Evolutionary conservation across 1,140 invertebrate species (phyloP).

Genomic region (Aphelenchoides fujianensis): DNA sequence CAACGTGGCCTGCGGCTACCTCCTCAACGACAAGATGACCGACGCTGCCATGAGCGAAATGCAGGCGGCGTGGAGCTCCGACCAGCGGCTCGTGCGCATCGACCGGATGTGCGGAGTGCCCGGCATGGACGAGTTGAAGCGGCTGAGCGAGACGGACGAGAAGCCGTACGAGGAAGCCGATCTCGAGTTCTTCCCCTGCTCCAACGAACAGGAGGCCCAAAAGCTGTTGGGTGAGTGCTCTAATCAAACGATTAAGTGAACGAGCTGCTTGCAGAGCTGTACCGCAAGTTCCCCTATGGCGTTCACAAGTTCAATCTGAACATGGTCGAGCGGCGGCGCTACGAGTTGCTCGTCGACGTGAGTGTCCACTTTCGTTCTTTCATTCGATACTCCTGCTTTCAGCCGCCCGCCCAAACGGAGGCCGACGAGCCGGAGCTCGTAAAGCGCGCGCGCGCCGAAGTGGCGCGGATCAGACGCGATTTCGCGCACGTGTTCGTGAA

Average conservation of each 20-base stretch:
- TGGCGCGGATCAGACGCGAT: slow-evolving; percentile 8
- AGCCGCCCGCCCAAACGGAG: slow-evolving; percentile 12
- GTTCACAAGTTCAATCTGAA: slow-evolving; percentile 13
- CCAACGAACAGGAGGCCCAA: not conserved
- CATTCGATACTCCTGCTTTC: not conserved
- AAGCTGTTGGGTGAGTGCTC: slow-evolving; percentile 6
- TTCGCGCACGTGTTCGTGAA: not conserved
- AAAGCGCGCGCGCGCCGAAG: not conserved
- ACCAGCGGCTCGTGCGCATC: not conserved
- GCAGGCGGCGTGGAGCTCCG: slow-evolving; percentile 5
- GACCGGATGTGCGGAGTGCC: not conserved
- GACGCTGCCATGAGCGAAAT: slow-evolving; percentile 8
- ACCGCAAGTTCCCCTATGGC: not conserved
- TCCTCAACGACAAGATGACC: slow-evolving; percentile 16
- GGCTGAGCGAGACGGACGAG: not conserved
- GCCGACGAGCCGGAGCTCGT: slow-evolving; percentile 12
- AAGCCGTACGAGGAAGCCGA: not conserved
- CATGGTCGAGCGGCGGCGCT: slow-evolving; percentile 13
- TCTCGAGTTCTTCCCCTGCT: slow-evolving; percentile 12
- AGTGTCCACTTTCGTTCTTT: not conserved
- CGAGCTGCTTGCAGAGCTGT: not conserved
- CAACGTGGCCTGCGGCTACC: slow-evolving; percentile 5
- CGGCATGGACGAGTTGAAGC: slow-evolving; percentile 19
- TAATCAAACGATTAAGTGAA: too few species aligned
- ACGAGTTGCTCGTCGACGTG: slow-evolving; percentile 17